Evolutionary conservation across 2,888 invertebrate species (phyloP), one percentile per base, ranked within the genome.

Genomic region (Heliconius cydno): DNA sequence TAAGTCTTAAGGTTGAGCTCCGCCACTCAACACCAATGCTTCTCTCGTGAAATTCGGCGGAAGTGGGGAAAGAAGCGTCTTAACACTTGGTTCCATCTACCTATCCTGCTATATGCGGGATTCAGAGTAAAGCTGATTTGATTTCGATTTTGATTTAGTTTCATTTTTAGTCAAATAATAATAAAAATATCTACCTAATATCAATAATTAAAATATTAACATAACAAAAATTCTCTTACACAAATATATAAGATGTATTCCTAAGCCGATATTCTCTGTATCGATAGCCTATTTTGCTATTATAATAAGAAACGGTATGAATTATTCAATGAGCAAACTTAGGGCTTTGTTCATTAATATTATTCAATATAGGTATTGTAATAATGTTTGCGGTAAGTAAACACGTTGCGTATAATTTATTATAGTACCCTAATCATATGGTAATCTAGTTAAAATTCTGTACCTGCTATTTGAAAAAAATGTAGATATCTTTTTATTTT

Each of bases 211-310:
- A 63, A 25, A 12, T 63, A 63, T 63, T 63, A 63, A 63, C n/a
- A 25, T 10, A 57, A 63, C 15, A 7, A 30, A 34, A 34, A 38
- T 12, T 67, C 38, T 13, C n/a, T 38, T 68, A 68, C 2, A 68
- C 38, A n/a, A n/a, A 41, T 2, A 30, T 1, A 68, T 68, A 68
- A 68, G 68, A 41, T 12, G n/a, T 12, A 30, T n/a, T 15, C 72
- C 19, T 57, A 12, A 19, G 72, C 22, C n/a, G 30, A 72, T 57
- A 34, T 72, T 30, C 30, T 34, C 72, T 5, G 72, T 72, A 72
- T 72, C 72, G 34, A 72, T 72, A 3, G 92, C 92, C 92, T 91
- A 90, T 90, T 75, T 77, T 74, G 60, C 73, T 60, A 71, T 41
- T 28, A 41, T 41, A 25, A 57, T 60, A 41, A 63, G 57, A 57